phyloP scores from a whole-genome alignment of 2,888 invertebrate species.

The Zygogramma bicolorata region DNA sequence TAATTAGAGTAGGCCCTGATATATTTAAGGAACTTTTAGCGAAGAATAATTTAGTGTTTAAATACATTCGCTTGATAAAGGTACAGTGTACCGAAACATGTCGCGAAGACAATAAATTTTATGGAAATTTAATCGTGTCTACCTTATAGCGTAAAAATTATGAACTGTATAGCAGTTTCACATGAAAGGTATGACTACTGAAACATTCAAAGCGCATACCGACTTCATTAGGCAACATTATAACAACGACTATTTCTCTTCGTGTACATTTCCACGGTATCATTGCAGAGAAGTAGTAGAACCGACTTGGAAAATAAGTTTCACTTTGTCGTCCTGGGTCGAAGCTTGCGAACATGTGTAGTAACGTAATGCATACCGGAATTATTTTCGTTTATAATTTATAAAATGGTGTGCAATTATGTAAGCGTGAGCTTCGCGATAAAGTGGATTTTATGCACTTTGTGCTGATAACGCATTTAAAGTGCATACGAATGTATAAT shows the following conservation, averaged over 20 bases:
- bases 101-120: too few relatives aligned
- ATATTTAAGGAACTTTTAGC: too few relatives aligned
- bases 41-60: too few relatives aligned
- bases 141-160: too few relatives aligned
- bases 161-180: too few relatives aligned
- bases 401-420: conserved; percentile 8
- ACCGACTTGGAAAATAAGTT: not conserved
- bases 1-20: too few relatives aligned
- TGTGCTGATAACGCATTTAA: not conserved
- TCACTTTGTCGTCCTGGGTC: not conserved
- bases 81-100: too few relatives aligned
- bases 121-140: too few relatives aligned
- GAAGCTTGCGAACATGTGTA: conserved; percentile 35
- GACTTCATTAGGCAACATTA: not conserved
- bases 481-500: not conserved
- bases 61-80: too few relatives aligned
- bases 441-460: not conserved
- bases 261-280: conserved; percentile 51
- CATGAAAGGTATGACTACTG: too few relatives aligned
- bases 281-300: conserved; percentile 32
- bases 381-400: conserved; percentile 40
- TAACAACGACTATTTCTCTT: not conserved
- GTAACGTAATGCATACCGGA: conserved; percentile 41
- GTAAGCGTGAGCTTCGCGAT: not conserved
- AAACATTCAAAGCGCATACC: not conserved